phyloP scores from a whole-genome alignment of 1,140 invertebrate genomes.

The Drosophila seguyi region DNA sequence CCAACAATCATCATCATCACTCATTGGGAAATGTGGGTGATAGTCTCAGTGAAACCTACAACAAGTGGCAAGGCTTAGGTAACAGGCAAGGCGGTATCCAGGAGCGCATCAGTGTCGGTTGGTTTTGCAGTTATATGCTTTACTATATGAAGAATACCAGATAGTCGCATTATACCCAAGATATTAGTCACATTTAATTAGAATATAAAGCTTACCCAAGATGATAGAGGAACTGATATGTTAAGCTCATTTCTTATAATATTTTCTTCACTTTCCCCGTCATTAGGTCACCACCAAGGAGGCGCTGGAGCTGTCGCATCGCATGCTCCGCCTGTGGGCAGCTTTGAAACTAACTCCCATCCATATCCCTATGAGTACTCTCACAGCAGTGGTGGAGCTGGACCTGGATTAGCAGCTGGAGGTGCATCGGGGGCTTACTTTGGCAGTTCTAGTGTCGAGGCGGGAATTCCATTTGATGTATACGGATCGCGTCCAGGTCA shows the following conservation, averaged over 20 bases:
- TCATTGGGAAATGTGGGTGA: conserved; percentile 60
- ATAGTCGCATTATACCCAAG: too few relatives aligned
- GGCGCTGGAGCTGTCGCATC: conserved; percentile 13
- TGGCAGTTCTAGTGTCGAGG: conserved; percentile 55
- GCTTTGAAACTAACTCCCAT: conserved; percentile 38
- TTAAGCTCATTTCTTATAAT: neutral
- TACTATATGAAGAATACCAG: neutral
- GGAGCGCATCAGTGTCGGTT: conserved; percentile 78
- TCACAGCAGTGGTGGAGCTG: conserved; percentile 22
- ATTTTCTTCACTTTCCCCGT: neutral
- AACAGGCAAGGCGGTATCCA: conserved; percentile 16
- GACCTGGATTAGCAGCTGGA: neutral
- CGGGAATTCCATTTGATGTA: conserved; percentile 73
- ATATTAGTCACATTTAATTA: too few relatives aligned
- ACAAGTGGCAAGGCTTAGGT: conserved; percentile 56
- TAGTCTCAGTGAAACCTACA: conserved; percentile 65
- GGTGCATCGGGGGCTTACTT: conserved; percentile 45
- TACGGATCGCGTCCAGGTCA: conserved; percentile 58
- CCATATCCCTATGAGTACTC: conserved; percentile 71
- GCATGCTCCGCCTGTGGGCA: conserved; percentile 42
- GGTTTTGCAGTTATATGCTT: conserved; percentile 12
- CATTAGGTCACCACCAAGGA: conserved; percentile 59
- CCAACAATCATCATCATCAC: conserved; percentile 5
- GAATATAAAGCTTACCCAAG: too few relatives aligned
- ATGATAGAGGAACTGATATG: neutral